These are phyloP conservation scores for Lophius piscatorius DNA, from an alignment of 2,113 vertebrate genomes.

Conservation along the genomic window DNA sequence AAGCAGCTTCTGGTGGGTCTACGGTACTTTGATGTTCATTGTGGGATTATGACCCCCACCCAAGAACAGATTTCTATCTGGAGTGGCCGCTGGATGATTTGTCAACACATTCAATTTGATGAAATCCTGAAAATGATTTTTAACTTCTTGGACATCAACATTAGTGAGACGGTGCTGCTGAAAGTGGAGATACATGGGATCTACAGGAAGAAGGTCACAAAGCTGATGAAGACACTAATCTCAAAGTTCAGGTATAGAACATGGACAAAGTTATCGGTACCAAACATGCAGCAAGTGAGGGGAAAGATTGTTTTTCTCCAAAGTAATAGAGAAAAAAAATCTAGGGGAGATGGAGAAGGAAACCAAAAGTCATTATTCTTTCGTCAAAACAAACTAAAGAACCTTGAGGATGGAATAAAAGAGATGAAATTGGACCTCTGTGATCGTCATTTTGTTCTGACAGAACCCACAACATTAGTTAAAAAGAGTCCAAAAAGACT, in stretches of 20 bases:
- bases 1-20: slow-evolving; percentile 69
- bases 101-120: slow-evolving; percentile 1
- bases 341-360: slow-evolving; percentile 19
- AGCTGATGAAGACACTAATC: slow-evolving; percentile 3
- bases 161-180: slow-evolving; percentile 59
- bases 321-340: no score
- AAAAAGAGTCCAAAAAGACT: accelerated
- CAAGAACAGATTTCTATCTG: slow-evolving; percentile 5
- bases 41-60: neutral
- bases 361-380: slow-evolving; percentile 29
- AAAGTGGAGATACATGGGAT: slow-evolving; percentile 46
- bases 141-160: slow-evolving; percentile 39
- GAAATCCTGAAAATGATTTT: slow-evolving; percentile 36
- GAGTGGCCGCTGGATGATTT: slow-evolving; percentile 23
- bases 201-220: accelerated
- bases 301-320: slow-evolving; percentile 68
- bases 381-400: slow-evolving; percentile 9
- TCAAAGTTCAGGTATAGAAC: slow-evolving; percentile 1
- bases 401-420: slow-evolving; percentile 13
- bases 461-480: neutral
- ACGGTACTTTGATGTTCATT: slow-evolving; percentile 66
- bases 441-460: slow-evolving; percentile 33
- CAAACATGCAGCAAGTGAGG: slow-evolving; percentile 52
- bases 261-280: slow-evolving; percentile 32
- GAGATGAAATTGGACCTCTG: slow-evolving; percentile 35